These are phyloP conservation scores for Bubo blakistoni DNA, from an alignment of 2,113 vertebrate genomes.

Conservation along the genomic window DNA sequence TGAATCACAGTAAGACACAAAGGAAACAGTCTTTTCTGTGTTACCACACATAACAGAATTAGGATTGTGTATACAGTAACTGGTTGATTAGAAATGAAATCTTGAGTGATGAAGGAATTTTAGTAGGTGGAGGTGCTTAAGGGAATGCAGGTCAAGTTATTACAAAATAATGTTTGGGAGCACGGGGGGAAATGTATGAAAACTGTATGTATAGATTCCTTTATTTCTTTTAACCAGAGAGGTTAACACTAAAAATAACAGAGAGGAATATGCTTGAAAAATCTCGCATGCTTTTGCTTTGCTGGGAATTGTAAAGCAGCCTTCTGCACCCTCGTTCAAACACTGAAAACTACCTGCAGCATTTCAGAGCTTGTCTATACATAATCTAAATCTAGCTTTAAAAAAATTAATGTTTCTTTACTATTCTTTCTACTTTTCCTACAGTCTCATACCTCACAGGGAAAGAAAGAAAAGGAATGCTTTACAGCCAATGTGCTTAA, in stretches of 20 bases:
- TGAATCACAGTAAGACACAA: not conserved
- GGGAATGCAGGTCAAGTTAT: not conserved
- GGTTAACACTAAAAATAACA: not conserved
- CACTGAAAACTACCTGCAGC: not conserved
- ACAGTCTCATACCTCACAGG: slow-evolving; percentile 76
- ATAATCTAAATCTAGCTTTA: slow-evolving; percentile 12
- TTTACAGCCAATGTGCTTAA: slow-evolving; percentile 78
- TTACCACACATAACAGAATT: not conserved
- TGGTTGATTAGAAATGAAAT: not conserved
- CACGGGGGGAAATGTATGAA: not conserved
- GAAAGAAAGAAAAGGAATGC: slow-evolving; percentile 78
- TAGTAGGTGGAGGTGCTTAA: not conserved
- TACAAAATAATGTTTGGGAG: not conserved
- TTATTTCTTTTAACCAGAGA: not conserved
- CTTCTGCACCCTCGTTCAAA: not conserved
- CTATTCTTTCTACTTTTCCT: slow-evolving; percentile 62
- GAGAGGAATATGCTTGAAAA: not conserved
- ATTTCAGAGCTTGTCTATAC: not conserved
- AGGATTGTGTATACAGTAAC: not conserved
- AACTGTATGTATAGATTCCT: not conserved
- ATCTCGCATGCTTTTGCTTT: not conserved
- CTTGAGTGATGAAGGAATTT: not conserved
- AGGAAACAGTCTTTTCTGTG: not conserved
- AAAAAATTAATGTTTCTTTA: slow-evolving; percentile 36
- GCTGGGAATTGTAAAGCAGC: not conserved